Base-by-base conservation (phyloP, 2,113 vertebrate genomes). In the Myiozetetes cayanensis region DNA sequence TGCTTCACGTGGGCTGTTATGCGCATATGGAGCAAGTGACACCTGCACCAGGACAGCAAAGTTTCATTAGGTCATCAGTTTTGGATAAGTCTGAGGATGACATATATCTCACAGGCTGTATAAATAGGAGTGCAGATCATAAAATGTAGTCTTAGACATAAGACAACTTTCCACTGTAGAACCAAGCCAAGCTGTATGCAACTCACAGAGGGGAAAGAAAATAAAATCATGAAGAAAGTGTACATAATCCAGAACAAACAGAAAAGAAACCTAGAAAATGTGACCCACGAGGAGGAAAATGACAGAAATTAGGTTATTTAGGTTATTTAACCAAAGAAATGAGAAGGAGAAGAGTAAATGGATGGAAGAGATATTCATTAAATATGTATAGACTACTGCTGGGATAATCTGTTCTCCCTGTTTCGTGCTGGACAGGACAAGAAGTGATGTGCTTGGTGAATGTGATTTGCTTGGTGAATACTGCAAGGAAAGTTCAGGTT, bases 231-330 rank as follows among this genome's bases (percentile, higher is more conserved):
- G 17, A 73, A 70, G 28, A 6, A 49, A 43, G 20, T 33, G 8
- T 56, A 41, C 28, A 63, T 35, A 67, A 74, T 39, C 12, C 18
- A 71, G 27, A 82, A 39, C 3, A 77, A 83, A 73, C 1, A 3
- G 82, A 87, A 74, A 47, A 80, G 18, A 85, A 15, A 37, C 52
- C 22, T 39, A 76, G 18, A 90, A 93, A 79, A 85, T 58, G 12
- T 79, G 31, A 79, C 17, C 14, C 1, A 1, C 5, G 4, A 8
- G 8, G 5, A 0, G 4, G 1, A 10, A 33, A 39, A n/a, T 3
- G 2, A 9, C 43, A 93, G 50, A 93, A 87, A 62, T 58, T 21
- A 30, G 15, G 12, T 74, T 70, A 41, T 66, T 66, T 18, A 30
- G 21, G 14, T 70, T 66, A 39, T 62, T 95, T 94, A 70, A 12